phyloP scores from a whole-genome alignment of 2,113 vertebrate genomes.

The Lagenorhynchus albirostris region DNA sequence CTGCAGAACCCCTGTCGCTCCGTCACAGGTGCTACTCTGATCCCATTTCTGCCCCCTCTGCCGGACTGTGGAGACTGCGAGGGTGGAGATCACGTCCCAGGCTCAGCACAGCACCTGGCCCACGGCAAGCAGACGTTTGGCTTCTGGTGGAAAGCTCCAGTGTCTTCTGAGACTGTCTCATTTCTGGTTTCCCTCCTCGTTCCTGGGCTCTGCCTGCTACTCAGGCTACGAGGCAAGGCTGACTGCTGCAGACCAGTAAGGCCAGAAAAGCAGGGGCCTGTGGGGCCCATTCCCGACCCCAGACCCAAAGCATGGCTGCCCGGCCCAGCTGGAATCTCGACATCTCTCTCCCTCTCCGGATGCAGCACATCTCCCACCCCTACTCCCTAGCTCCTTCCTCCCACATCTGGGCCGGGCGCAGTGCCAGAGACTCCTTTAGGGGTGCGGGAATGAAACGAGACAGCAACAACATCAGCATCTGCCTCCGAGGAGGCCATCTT shows the following conservation, averaged over 20 bases:
- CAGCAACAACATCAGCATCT: conserved; percentile 1
- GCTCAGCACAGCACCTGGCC: not conserved
- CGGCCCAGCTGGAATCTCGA: not conserved
- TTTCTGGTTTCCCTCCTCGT: not conserved
- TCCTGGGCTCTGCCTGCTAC: not conserved
- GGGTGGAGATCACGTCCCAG: not conserved
- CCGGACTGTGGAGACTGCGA: not conserved
- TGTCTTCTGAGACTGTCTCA: not conserved
- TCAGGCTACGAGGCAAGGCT: not conserved
- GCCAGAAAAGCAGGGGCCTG: not conserved
- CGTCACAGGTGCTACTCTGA: not conserved
- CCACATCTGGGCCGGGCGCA: conserved; percentile 59
- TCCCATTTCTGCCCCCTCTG: not conserved
- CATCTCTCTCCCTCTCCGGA: not conserved
- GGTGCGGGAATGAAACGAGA: conserved; percentile 28
- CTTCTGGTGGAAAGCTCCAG: not conserved
- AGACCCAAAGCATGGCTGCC: not conserved
- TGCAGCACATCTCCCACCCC: not conserved
- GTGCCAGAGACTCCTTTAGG: conserved; percentile 44
- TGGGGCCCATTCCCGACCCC: not conserved
- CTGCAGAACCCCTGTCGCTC: not conserved
- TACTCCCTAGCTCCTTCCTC: conserved; percentile 32
- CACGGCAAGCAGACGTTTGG: not conserved
- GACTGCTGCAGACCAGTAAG: not conserved
- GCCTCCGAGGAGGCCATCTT: not conserved